Evolutionary conservation across 2,113 vertebrate species (phyloP), one percentile per base, ranked within the genome.

Genomic region (Felis catus): DNA sequence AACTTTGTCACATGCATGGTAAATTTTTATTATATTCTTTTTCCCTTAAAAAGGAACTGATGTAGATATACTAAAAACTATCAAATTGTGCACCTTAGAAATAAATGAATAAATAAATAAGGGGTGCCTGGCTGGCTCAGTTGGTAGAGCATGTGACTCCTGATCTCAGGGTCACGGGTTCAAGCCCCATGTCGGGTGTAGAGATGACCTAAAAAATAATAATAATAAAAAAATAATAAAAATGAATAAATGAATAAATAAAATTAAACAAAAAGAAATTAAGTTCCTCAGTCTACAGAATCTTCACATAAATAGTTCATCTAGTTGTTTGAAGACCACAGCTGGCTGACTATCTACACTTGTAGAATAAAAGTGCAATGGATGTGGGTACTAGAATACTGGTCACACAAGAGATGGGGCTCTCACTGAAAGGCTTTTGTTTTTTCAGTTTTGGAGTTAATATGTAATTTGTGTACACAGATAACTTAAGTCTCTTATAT

Each of bases 11-110:
- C 4, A 65, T 29, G 19, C 18, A 12, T 33, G 23, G 65, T 74
- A 86, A 89, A 87, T 31, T 78, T 58, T 73, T 36, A 10, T 73
- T 36, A 10, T 9, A 73, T 16, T 29, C 58, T 65, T 71, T 92
- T 79, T 58, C 29, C 68, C 58, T 88, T 90, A 82, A 91, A 94
- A 90, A 94, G n/a, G 21, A 88, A 92, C 8, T 76, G 66, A 89
- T 71, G 6, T 10, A 96, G 39, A 92, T 31, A 82, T n/a, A 82
- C 12, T 78, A 68, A 78, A 82, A 93, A 74, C 3, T 51, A 84
- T 1, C 74, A 53, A 82, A 71, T 25, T 82, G 3, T n/a, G 73
- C 3, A 73, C 1, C 29, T 93, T 66, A 95, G 48, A 66, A 88
- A 74, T 79, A 94, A 86, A 90, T 31, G 53, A 58, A 31, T 41